Conservation (phyloP, 2,888 invertebrate species). For the Carterocephalus palaemon region DNA sequence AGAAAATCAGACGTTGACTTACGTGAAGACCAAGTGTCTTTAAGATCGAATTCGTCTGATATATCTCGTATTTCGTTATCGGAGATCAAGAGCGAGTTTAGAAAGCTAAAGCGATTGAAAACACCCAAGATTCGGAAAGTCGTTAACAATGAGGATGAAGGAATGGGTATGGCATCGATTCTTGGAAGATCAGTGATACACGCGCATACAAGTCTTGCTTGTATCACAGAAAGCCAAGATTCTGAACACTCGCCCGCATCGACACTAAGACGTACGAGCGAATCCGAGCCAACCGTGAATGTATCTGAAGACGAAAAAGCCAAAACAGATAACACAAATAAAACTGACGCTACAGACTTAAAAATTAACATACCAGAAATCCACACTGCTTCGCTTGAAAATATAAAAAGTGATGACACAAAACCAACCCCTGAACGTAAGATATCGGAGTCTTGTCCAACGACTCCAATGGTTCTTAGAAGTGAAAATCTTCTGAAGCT, state of each 20-base stretch:
- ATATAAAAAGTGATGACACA: constrained; percentile 48
- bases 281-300: constrained; percentile 60
- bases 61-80: constrained; percentile 64
- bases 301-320: constrained; percentile 48
- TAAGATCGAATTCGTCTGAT: constrained; percentile 74
- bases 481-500: constrained; percentile 59
- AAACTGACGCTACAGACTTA: constrained; percentile 28
- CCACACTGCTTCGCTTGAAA: constrained; percentile 59
- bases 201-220: constrained; percentile 78
- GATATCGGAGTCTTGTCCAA: constrained; percentile 69
- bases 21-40: constrained; percentile 72
- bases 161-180: constrained; percentile 82
- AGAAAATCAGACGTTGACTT: constrained; percentile 36
- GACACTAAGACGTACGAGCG: constrained; percentile 60
- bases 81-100: constrained; percentile 65
- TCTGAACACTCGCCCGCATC: constrained; percentile 65
- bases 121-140: constrained; percentile 60
- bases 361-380: constrained; percentile 49
- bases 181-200: constrained; percentile 82
- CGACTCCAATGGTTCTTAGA: constrained; percentile 58
- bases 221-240: constrained; percentile 78
- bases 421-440: constrained; percentile 42
- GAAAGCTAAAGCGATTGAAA: constrained; percentile 64
- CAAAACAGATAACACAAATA: constrained; percentile 30
- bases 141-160: constrained; percentile 64